A percentile compares a stretch with the other conserved stretches of the same genome.
phyloP scores from a whole-genome alignment of 1,140 invertebrate genomes.

The Brachionus paranguensis region DNA sequence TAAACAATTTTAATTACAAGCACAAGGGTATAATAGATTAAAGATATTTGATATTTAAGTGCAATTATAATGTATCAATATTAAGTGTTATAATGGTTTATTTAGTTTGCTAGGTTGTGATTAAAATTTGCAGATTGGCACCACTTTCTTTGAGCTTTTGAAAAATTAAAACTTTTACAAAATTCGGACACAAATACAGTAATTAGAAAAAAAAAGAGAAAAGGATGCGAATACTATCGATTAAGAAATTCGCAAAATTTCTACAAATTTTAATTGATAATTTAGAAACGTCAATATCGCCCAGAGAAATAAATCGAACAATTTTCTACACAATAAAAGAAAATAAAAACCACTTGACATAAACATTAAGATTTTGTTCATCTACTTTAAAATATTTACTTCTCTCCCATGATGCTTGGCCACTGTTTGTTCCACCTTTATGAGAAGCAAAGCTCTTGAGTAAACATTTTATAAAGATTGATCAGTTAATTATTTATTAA shows the following conservation, averaged over 20 bases:
- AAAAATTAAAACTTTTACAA: background rate
- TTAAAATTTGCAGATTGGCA: background rate
- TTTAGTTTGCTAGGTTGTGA: background rate
- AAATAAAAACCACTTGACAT: conserved; percentile 35
- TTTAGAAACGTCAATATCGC: background rate
- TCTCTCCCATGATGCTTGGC: conserved; percentile 18
- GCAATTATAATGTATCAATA: background rate
- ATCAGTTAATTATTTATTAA: conserved; percentile 27
- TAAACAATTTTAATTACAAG: conserved; percentile 10
- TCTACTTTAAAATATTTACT: background rate
- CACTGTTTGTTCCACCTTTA: conserved; percentile 16
- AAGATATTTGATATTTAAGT: conserved; percentile 16
- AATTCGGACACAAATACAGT: background rate
- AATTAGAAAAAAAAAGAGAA: background rate
- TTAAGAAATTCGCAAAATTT: background rate
- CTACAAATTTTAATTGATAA: background rate
- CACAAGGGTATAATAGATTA: background rate
- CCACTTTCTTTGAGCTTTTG: background rate
- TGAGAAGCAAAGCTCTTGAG: background rate
- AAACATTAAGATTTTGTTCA: background rate
- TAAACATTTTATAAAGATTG: conserved; percentile 21
- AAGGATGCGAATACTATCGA: background rate
- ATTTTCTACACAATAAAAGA: background rate
- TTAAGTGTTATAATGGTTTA: conserved; percentile 5
- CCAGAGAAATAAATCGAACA: background rate